Evolutionary conservation across 2,113 vertebrate species (phyloP), one percentile per base, ranked within the genome.

Genomic region (Pithys albifrons): DNA sequence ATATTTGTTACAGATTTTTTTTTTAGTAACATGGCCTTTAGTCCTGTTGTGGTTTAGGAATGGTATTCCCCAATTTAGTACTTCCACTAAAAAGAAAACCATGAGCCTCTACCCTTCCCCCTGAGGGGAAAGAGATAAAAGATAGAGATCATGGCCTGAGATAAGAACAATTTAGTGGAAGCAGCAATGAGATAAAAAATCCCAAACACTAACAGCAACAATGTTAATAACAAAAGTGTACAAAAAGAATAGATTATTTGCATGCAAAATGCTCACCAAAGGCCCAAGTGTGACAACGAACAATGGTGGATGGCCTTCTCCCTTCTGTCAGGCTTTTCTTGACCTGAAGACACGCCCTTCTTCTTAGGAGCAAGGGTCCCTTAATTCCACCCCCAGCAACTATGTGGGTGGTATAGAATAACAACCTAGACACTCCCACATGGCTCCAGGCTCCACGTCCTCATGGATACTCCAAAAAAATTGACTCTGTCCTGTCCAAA

Each of bases 21-120:
- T 94, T 91, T 82, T 35, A 48, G 39, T 74, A 77, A 72, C 43
- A 93, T 67, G 81, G 22, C 14, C 51, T 59, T 93, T 90, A 82
- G 31, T 39, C 45, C 25, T 55, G 7, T 35, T 11, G 31, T 16
- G 14, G 14, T 62, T 76, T 62, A 49, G 20, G 35, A 20, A 46
- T 2, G 4, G 8, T 52, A 75, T 29, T 37, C 16, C 23, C 37
- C 19, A 37, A 39, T 20, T 59, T 46, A 39, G 12, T n/a, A 41
- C 6, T 69, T 7, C 14, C 20, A 35, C 14, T 48, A 3, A 35
- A 48, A 62, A 49, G 11, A 62, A 62, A 62, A 35, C 7, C 19
- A 61, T 4, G 17, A 61, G 59, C n/a, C 46, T 4, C 6, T 62
- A 1, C 11, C 6, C 29, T 76, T 14, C 14, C 24, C n/a, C 10